Conservation (phyloP, 2,113 vertebrate genomes). For the Laticauda colubrina region DNA sequence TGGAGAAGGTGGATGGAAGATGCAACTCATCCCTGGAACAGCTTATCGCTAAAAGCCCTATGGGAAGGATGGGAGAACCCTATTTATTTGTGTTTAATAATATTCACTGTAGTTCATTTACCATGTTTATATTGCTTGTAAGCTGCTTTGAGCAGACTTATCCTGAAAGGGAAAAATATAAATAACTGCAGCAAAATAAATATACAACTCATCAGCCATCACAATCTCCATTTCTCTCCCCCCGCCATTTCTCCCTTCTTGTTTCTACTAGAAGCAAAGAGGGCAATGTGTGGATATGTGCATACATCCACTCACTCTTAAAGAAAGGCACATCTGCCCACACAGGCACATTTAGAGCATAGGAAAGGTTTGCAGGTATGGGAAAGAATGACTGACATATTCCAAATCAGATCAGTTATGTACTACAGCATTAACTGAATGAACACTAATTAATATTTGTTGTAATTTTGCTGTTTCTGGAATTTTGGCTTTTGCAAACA, state of each 20-base stretch:
- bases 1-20: neutral
- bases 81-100: neutral
- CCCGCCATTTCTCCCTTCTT: neutral
- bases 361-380: neutral
- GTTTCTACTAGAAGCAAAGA: neutral
- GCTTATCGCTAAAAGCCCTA: neutral
- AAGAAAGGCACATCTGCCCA: neutral
- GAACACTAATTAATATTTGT: neutral
- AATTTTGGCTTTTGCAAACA: neutral
- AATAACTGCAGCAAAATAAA: neutral
- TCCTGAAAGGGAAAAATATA: neutral
- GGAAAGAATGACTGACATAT: neutral
- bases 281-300: neutral
- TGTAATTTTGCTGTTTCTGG: neutral
- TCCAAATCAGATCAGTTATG: neutral
- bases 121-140: neutral
- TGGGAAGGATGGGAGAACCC: neutral
- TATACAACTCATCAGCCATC: neutral
- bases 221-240: neutral
- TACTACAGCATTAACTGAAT: neutral
- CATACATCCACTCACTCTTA: neutral
- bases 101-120: neutral
- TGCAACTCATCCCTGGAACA: neutral
- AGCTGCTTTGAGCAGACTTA: neutral
- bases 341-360: neutral